phyloP scores from a whole-genome alignment of 2,888 invertebrate species.

The Cosmia trapezina region DNA sequence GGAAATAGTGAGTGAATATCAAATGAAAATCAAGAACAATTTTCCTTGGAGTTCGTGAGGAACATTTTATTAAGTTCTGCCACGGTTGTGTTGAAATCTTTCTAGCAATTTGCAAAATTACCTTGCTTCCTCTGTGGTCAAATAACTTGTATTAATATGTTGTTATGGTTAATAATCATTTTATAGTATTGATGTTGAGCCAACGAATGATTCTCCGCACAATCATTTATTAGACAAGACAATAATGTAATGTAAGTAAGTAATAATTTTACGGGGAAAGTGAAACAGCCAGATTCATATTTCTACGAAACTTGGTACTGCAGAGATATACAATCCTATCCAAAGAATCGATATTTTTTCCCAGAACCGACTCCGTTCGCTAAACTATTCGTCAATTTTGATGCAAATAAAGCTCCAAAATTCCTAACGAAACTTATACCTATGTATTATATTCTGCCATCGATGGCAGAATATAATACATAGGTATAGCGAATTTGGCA shows the following conservation, averaged over 20 bases:
- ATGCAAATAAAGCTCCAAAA: slow-evolving; percentile 33
- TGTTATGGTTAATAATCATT: background rate
- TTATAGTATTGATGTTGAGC: no score
- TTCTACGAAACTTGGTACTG: slow-evolving; percentile 17
- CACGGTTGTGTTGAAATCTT: slow-evolving; percentile 23
- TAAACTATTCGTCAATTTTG: slow-evolving; percentile 21
- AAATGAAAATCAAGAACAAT: slow-evolving; percentile 43
- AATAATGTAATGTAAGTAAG: no score
- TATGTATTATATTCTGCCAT: slow-evolving; percentile 6
- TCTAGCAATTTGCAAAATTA: slow-evolving; percentile 39
- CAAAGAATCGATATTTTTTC: slow-evolving; percentile 37
- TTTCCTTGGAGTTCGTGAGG: slow-evolving; percentile 23
- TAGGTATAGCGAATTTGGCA: background rate
- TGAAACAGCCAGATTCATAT: background rate
- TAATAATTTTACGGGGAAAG: background rate
- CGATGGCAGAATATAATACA: background rate
- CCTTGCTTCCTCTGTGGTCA: background rate
- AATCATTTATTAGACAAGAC: no score
- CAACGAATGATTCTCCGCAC: no score
- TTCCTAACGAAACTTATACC: background rate
- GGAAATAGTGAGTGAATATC: slow-evolving; percentile 33
- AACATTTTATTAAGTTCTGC: slow-evolving; percentile 36
- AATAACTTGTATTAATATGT: background rate
- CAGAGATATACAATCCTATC: slow-evolving; percentile 30
- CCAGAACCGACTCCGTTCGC: slow-evolving; percentile 4